These are phyloP conservation scores for Phyllostomus discolor DNA, from an alignment of 2,113 vertebrate genomes.

Conservation along the genomic window DNA sequence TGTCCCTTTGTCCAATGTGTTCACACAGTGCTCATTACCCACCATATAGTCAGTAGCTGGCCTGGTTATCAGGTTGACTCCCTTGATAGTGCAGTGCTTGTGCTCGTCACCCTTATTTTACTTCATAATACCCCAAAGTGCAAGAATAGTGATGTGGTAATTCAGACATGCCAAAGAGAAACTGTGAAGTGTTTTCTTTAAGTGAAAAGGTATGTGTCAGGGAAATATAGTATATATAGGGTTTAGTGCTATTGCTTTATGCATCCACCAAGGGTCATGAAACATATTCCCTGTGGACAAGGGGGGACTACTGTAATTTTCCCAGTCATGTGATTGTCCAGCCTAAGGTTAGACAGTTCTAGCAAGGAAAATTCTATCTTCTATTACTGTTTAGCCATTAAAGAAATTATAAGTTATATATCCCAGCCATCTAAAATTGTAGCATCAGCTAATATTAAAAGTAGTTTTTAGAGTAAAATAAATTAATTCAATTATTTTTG, in stretches of 20 bases:
- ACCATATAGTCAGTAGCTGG: background rate
- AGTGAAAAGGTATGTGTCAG: background rate
- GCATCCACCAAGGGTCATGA: background rate
- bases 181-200: background rate
- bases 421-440: background rate
- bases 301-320: background rate
- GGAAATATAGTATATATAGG: background rate
- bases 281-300: background rate
- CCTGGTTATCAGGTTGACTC: background rate
- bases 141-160: background rate
- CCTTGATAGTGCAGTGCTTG: background rate
- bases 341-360: background rate
- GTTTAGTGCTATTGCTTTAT: background rate
- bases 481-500: conserved; percentile 57
- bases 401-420: conserved; percentile 16
- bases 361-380: background rate
- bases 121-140: background rate
- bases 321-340: background rate
- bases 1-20: background rate
- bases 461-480: background rate
- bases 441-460: conserved; percentile 22
- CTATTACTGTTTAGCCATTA: background rate
- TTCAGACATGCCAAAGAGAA: background rate
- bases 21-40: background rate
- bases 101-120: background rate